phyloP scores from a whole-genome alignment of 2,113 vertebrate species.

The Caracal caracal region DNA sequence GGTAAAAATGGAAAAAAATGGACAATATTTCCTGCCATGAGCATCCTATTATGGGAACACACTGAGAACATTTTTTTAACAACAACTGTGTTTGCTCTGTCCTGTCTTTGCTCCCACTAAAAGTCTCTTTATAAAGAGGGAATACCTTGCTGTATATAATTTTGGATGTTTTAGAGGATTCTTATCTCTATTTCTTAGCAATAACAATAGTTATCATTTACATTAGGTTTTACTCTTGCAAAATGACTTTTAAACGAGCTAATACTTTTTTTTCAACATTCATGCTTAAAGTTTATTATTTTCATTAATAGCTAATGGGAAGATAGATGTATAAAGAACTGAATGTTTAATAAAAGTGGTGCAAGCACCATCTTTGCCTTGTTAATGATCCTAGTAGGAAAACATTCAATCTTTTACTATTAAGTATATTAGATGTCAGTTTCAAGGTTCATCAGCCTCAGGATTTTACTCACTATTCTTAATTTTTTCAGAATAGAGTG shows the following conservation, averaged over 20 bases:
- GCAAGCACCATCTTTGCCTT: background rate
- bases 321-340: background rate
- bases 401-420: background rate
- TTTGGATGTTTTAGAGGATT: background rate
- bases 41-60: background rate
- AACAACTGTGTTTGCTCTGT: background rate
- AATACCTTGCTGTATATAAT: background rate
- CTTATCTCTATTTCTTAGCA: background rate
- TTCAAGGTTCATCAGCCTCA: background rate
- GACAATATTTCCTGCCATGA: background rate
- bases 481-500: background rate
- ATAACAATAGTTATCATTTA: background rate
- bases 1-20: background rate
- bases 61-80: background rate
- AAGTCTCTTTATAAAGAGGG: background rate
- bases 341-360: background rate
- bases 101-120: background rate
- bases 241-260: background rate
- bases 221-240: background rate
- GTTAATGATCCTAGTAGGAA: background rate
- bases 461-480: background rate
- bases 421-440: background rate
- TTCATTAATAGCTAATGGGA: background rate
- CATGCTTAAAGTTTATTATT: slow-evolving; percentile 15
- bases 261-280: background rate